Base-by-base conservation (phyloP, 2,888 invertebrate genomes). In the Gnatocerus cornutus region DNA sequence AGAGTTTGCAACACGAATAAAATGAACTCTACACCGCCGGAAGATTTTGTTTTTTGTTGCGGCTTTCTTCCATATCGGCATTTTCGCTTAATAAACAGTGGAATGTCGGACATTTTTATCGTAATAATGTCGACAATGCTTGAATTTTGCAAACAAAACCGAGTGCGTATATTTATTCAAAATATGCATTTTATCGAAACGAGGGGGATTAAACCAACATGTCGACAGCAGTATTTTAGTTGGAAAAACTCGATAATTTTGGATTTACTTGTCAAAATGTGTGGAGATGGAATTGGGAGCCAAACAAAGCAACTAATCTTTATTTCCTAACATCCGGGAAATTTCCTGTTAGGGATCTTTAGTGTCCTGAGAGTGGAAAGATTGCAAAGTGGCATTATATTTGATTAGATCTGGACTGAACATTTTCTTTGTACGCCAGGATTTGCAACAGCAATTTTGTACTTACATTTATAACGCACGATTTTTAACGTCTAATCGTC, bases 281-380 rank as follows among this genome's bases (percentile, higher is more conserved):
- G 6, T 12, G 7, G n/a, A 2, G 46, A 21, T 21, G 21, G 21
- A 21, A 1, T 14, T 63, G 27, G 14, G 27, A 69, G 43, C 50
- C 64, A 69, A 64, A 69, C 64, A 64, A 64, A 64, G 43, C 64
- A 58, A 43, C 63, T 69, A 58, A 58, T 69, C 59, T 61, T 53
- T 46, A 68, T 68, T 68, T 68, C 68, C 63, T 41, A 63, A 43
- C 55, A 68, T 63, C 68, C 63, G 58, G 64, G 41, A 64, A 64
- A 69, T 69, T 69, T 69, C 64, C 69, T 41, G 69, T 33, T 55
- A 8, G 9, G 37, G 27, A 66, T 48, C 27, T 48, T 33, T 41
- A 14, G 12, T 39, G 27, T 14, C n/a, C 50, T 66, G 37, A 58
- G 58, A 66, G 66, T 39, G 37, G 66, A 65, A 37, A 56, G 27